A percentile compares a stretch with the other conserved stretches of the same genome.
These are phyloP conservation scores for Echinops telfairi DNA, from an alignment of 2,113 vertebrate species.

Conservation along the genomic window DNA sequence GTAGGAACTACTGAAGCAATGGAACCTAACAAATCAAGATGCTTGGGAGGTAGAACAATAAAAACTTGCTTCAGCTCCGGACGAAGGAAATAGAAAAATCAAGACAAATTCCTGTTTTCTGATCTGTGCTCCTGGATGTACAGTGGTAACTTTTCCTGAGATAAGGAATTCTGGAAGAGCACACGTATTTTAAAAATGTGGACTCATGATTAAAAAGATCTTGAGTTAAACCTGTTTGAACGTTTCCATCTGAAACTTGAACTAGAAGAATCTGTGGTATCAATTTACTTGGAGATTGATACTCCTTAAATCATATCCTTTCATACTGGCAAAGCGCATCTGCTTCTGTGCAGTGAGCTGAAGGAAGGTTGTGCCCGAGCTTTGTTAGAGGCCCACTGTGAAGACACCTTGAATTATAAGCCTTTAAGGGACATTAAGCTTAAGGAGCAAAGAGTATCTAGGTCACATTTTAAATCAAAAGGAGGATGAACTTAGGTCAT, in stretches of 20 bases:
- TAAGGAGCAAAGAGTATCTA: neutral
- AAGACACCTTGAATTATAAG: conserved; percentile 31
- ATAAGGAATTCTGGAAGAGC: conserved; percentile 1
- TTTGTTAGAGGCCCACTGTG: neutral
- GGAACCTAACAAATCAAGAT: neutral
- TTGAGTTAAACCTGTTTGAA: conserved; percentile 47
- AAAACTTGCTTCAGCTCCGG: neutral
- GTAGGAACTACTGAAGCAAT: neutral
- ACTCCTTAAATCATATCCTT: neutral
- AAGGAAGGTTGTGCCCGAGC: neutral
- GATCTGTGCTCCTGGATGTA: neutral
- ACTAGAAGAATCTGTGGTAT: conserved; percentile 52
- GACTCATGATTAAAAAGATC: conserved; percentile 49
- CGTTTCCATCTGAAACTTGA: conserved; percentile 34
- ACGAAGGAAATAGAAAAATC: conserved; percentile 17
- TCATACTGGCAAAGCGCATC: neutral
- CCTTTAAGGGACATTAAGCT: conserved; percentile 3
- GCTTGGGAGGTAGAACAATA: neutral
- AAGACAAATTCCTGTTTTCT: neutral
- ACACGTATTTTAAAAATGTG: conserved; percentile 59
- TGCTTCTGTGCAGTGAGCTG: neutral
- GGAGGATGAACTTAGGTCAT: conserved; percentile 22
- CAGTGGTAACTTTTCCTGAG: neutral
- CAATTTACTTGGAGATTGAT: conserved; percentile 51
- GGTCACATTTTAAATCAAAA: conserved; percentile 14